Conservation (phyloP, 2,797 vertebrate genomes). For the Acipenser transmontanus region DNA sequence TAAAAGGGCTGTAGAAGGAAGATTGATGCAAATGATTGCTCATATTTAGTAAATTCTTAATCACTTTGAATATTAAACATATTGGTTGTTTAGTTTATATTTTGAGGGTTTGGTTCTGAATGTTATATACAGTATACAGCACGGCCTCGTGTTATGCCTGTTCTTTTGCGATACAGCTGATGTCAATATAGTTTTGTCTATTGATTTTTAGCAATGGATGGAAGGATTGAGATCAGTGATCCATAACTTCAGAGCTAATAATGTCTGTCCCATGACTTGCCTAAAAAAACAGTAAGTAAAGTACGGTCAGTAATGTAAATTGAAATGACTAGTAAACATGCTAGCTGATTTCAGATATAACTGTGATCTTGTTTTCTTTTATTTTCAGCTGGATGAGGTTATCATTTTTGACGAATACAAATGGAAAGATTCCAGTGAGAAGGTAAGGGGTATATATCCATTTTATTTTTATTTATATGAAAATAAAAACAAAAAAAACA, state of each 20-base stretch:
- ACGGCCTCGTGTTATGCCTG: too few relatives aligned
- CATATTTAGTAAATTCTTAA: too few relatives aligned
- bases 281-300: conserved; percentile 95
- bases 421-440: conserved; percentile 92
- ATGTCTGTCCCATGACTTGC: conserved; percentile 96
- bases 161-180: too few relatives aligned
- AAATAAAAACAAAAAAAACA: too few relatives aligned
- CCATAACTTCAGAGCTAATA: conserved; percentile 97
- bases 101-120: too few relatives aligned
- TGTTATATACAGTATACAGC: too few relatives aligned
- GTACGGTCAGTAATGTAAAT: neutral
- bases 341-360: neutral
- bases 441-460: conserved; percentile 64
- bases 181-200: neutral
- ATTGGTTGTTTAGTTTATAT: too few relatives aligned
- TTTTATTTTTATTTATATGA: too few relatives aligned
- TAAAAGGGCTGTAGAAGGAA: too few relatives aligned
- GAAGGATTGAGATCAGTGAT: conserved; percentile 91
- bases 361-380: conserved; percentile 12
- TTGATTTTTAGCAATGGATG: conserved; percentile 86
- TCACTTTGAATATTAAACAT: too few relatives aligned
- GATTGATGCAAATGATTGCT: too few relatives aligned
- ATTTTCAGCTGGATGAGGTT: conserved; percentile 91
- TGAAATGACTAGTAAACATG: neutral
- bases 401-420: conserved; percentile 90